Evolutionary conservation across 2,888 invertebrate species (phyloP).

Genomic region (Taphrorychus bicolor): DNA sequence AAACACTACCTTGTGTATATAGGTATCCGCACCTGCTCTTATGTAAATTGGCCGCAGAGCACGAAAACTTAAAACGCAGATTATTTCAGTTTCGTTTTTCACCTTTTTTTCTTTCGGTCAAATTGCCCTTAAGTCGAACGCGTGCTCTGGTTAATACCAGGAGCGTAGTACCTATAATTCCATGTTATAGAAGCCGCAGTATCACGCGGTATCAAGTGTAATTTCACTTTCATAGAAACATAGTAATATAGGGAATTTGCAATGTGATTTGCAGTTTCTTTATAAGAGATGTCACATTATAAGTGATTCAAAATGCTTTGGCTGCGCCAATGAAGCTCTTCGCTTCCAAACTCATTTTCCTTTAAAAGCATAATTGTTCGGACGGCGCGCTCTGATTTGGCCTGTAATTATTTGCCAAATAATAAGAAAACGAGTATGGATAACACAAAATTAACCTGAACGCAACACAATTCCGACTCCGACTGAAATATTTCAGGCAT

Average conservation of each 20-base stretch:
- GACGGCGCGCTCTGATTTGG: constrained; percentile 34
- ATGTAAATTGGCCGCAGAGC: constrained; percentile 30
- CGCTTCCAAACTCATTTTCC: constrained; percentile 31
- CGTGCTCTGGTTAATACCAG: constrained; percentile 32
- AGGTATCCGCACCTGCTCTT: constrained; percentile 28
- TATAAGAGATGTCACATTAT: too few relatives aligned
- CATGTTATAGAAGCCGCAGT: background rate
- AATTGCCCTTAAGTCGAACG: constrained; percentile 37
- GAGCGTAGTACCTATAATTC: constrained; percentile 5
- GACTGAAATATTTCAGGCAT: constrained; percentile 29
- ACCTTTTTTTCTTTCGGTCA: constrained; percentile 21
- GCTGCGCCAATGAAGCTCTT: constrained; percentile 25
- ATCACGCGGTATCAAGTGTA: too few relatives aligned
- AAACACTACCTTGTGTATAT: constrained; percentile 30
- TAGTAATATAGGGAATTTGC: too few relatives aligned
- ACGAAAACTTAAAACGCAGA: constrained; percentile 23
- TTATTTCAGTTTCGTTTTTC: constrained; percentile 26
- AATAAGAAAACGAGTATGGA: constrained; percentile 39
- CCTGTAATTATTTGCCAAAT: constrained; percentile 39
- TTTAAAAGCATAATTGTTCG: constrained; percentile 36
- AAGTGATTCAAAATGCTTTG: too few relatives aligned
- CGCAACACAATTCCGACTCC: background rate
- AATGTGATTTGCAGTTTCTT: too few relatives aligned
- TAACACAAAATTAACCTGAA: constrained; percentile 34
- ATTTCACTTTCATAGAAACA: too few relatives aligned